phyloP scores from a whole-genome alignment of 2,888 invertebrate genomes.

The Lycophotia porphyrea region DNA sequence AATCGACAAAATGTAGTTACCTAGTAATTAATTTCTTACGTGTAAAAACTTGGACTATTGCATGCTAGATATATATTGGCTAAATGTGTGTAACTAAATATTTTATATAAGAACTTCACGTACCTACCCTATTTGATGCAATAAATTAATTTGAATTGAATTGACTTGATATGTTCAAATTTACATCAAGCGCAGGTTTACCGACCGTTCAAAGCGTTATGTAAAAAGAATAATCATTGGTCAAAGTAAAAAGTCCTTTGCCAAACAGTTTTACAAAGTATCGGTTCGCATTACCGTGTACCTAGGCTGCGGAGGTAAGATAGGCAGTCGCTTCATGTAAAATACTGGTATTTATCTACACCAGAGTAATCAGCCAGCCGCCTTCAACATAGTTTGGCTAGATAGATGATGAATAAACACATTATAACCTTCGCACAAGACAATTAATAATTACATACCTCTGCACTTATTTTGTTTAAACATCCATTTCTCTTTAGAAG shows the following conservation, averaged over 20 bases:
- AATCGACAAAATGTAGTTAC: too few species aligned
- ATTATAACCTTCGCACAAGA: neutral
- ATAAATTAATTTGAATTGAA: too few species aligned
- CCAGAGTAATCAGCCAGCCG: neutral
- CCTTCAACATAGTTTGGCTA: neutral
- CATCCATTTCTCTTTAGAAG: constrained; percentile 83
- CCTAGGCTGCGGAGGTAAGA: neutral
- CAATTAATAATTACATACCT: constrained; percentile 72
- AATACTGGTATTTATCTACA: neutral
- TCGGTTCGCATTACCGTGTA: neutral
- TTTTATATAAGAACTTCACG: too few species aligned
- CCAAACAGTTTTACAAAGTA: neutral
- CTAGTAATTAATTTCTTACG: too few species aligned
- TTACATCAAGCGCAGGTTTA: neutral
- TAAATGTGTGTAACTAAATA: too few species aligned
- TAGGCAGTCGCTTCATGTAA: neutral
- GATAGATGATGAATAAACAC: neutral
- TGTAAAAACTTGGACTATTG: too few species aligned
- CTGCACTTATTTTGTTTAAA: constrained; percentile 85
- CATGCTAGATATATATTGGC: too few species aligned
- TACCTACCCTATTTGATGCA: too few species aligned
- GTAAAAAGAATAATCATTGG: neutral
- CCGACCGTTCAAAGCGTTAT: neutral
- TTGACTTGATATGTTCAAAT: neutral
- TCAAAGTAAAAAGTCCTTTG: neutral